These are phyloP conservation scores for Urocitellus parryii DNA, from an alignment of 2,113 vertebrate species.

Conservation along the genomic window DNA sequence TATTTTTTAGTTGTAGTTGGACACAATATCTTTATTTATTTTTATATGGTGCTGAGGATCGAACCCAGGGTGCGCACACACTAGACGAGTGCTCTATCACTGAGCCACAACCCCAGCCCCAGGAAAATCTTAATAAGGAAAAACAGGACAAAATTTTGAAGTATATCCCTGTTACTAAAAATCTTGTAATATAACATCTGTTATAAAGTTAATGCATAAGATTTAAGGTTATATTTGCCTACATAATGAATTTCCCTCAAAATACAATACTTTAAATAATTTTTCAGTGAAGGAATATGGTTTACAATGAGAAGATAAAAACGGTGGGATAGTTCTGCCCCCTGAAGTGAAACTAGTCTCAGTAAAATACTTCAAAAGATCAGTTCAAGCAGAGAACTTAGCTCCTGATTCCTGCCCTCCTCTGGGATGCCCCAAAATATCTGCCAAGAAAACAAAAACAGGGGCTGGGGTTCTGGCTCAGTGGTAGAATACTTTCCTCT, in stretches of 20 bases:
- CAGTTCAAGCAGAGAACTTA: neutral
- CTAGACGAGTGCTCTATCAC: too few species aligned
- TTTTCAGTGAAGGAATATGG: neutral
- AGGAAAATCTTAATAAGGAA: neutral
- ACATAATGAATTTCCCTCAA: neutral
- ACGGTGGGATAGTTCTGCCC: neutral
- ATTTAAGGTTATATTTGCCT: neutral
- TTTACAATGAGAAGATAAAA: slow-evolving; percentile 3
- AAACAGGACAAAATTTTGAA: neutral
- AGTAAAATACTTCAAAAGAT: neutral
- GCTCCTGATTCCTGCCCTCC: neutral
- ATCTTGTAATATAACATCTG: neutral
- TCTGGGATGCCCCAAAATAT: neutral
- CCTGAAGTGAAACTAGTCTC: slow-evolving; percentile 16
- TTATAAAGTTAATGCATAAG: slow-evolving; percentile 7
- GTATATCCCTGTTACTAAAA: neutral
- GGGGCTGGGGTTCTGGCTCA: too few species aligned
- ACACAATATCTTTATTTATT: too few species aligned
- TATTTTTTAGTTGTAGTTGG: too few species aligned
- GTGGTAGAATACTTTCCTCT: too few species aligned
- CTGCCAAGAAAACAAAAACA: neutral
- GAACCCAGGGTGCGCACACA: too few species aligned
- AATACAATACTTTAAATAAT: neutral
- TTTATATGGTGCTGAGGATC: too few species aligned
- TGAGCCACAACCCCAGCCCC: too few species aligned